phyloP scores from a whole-genome alignment of 2,888 invertebrate genomes.

The Spodoptera picta region DNA sequence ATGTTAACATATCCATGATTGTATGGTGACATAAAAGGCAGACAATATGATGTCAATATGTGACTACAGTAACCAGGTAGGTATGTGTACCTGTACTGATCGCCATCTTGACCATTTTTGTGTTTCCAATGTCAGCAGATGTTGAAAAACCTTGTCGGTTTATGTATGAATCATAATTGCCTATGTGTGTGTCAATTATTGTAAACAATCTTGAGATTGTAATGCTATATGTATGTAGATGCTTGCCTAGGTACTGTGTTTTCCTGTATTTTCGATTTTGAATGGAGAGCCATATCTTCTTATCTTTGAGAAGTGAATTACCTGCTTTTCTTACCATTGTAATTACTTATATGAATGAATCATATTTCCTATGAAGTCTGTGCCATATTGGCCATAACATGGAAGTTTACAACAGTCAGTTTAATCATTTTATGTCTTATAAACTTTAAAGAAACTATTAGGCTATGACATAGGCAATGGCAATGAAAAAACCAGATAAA shows the following conservation, averaged over 20 bases:
- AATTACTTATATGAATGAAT: too few species aligned
- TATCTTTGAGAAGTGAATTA: too few species aligned
- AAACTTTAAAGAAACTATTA: too few species aligned
- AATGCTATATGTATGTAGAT: slow-evolving; percentile 6
- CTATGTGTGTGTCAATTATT: slow-evolving; percentile 14
- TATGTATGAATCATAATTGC: slow-evolving; percentile 60
- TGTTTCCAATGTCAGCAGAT: slow-evolving; percentile 58
- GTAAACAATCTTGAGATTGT: slow-evolving; percentile 26
- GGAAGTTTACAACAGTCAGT: too few species aligned
- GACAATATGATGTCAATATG: slow-evolving; percentile 27
- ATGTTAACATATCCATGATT: slow-evolving; percentile 16
- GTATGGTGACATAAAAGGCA: slow-evolving; percentile 30
- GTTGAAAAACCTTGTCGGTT: slow-evolving; percentile 56
- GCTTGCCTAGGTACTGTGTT: too few species aligned
- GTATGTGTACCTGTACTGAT: slow-evolving; percentile 33
- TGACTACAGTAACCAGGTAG: slow-evolving; percentile 31
- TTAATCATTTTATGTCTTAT: too few species aligned
- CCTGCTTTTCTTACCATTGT: too few species aligned
- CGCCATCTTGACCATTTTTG: slow-evolving; percentile 63
- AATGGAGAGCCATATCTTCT: too few species aligned
- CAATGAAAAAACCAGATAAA: too few species aligned
- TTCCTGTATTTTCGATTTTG: background rate
- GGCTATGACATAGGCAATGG: too few species aligned
- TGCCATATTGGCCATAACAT: too few species aligned
- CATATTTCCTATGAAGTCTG: too few species aligned